Evolutionary conservation across 2,113 vertebrate genomes (phyloP).

Genomic region (Psilopogon haemacephalus): DNA sequence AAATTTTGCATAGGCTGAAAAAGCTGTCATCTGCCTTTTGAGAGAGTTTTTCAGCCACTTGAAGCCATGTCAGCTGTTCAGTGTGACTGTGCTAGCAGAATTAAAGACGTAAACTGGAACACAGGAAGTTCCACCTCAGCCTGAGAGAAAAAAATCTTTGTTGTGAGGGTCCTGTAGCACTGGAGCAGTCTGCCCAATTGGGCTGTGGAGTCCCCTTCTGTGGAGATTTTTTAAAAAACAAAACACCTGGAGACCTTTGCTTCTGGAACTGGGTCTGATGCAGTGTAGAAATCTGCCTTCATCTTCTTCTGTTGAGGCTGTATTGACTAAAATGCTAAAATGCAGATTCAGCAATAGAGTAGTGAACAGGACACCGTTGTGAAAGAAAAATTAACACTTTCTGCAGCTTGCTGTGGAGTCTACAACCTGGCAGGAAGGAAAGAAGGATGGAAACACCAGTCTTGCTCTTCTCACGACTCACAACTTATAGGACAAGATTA

Average conservation of each 20-base stretch:
- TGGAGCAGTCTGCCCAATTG: no score
- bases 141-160: no score
- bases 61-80: not conserved
- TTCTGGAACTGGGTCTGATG: not conserved
- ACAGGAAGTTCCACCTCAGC: no score
- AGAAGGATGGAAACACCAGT: not conserved
- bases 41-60: not conserved
- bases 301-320: not conserved
- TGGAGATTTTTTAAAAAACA: no score
- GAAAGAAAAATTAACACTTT: not conserved
- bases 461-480: not conserved
- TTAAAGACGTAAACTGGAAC: accelerated
- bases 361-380: not conserved
- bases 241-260: no score
- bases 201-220: no score
- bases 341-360: not conserved
- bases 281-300: not conserved
- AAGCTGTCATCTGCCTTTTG: not conserved
- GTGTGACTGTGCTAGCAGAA: not conserved
- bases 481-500: no score
- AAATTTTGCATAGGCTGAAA: not conserved
- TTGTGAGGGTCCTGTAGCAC: no score
- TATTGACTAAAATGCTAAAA: not conserved
- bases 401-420: accelerated
- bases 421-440: not conserved